Percentiles rank a stretch among this genome's conserved stretches.
Evolutionary conservation across 2,113 vertebrate genomes (phyloP).

Genomic region (Scortum barcoo): DNA sequence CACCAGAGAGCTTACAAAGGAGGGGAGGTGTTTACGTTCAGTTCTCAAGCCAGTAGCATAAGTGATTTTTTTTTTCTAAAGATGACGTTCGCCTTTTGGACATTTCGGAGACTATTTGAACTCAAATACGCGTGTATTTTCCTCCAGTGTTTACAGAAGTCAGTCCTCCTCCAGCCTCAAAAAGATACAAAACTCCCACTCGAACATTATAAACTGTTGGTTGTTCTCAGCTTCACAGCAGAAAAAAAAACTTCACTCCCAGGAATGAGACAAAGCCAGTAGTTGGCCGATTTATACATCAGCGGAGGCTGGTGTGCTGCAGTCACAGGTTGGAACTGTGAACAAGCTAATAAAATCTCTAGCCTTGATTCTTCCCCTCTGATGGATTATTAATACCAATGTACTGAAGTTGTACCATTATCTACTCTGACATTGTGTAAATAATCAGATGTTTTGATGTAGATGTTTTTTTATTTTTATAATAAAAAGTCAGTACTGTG

Average conservation of each 20-base stretch:
- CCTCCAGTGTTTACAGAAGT: slow-evolving; percentile 72
- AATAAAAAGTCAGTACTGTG: slow-evolving; percentile 83
- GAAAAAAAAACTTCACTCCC: background rate
- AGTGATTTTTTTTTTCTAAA: slow-evolving; percentile 19
- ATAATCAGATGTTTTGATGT: slow-evolving; percentile 88
- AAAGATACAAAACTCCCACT: slow-evolving; percentile 15
- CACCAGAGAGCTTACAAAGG: slow-evolving; percentile 96
- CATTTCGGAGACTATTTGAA: slow-evolving; percentile 39
- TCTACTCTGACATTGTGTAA: slow-evolving; percentile 88
- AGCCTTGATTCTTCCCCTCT: slow-evolving; percentile 78
- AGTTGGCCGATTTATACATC: background rate
- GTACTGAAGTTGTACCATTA: slow-evolving; percentile 85
- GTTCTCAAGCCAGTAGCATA: slow-evolving; percentile 93
- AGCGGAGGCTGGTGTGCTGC: slow-evolving; percentile 25
- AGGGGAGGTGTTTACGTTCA: slow-evolving; percentile 94
- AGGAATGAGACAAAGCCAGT: slow-evolving; percentile 25
- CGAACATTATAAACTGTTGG: background rate
- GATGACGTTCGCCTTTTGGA: slow-evolving; percentile 66
- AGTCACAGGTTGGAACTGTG: slow-evolving; percentile 17
- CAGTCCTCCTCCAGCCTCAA: slow-evolving; percentile 32
- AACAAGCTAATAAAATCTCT: slow-evolving; percentile 44
- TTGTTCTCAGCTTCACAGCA: slow-evolving; percentile 23
- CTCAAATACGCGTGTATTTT: slow-evolving; percentile 20
- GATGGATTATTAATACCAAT: slow-evolving; percentile 82
- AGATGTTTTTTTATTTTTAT: slow-evolving; percentile 83